A percentile compares a stretch with the other conserved stretches of the same genome.
These are phyloP conservation scores for Campoplex capitator DNA, from an alignment of 2,888 invertebrate genomes.

Conservation along the genomic window DNA sequence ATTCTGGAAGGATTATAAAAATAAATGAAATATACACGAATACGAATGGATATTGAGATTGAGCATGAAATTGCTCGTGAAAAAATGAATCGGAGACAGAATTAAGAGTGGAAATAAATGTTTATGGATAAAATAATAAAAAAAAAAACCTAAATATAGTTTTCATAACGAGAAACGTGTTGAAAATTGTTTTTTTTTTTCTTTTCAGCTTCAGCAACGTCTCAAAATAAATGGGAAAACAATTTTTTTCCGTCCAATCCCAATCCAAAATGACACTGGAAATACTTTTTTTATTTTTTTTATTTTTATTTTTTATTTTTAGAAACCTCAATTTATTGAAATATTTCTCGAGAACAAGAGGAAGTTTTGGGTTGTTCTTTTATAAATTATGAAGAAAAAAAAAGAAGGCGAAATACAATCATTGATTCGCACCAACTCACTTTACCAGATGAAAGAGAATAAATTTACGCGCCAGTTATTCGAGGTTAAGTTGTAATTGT, in stretches of 20 bases:
- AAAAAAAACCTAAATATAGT: background rate
- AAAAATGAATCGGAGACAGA: background rate
- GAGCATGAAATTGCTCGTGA: background rate
- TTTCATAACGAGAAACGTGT: background rate
- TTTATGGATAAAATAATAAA: background rate
- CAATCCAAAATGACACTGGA: background rate
- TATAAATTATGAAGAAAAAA: background rate
- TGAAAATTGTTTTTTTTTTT: background rate
- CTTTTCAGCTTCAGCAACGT: background rate
- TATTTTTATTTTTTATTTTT: too few relatives aligned
- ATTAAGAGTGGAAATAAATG: background rate
- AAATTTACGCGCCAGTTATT: conserved; percentile 42
- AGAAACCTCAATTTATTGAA: background rate
- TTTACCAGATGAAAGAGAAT: conserved; percentile 33
- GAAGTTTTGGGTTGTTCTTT: background rate
- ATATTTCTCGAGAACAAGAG: background rate
- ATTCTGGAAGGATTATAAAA: background rate
- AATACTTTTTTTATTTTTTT: too few relatives aligned
- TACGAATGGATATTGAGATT: too few relatives aligned
- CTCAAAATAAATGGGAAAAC: background rate
- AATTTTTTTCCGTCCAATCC: background rate
- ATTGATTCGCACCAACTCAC: conserved; percentile 17
- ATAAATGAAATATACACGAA: background rate
- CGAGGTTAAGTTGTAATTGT: conserved; percentile 48
- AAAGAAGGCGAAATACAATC: background rate